These are phyloP conservation scores for Silurus asotus DNA, from an alignment of 2,113 vertebrate species.

Conservation along the genomic window DNA sequence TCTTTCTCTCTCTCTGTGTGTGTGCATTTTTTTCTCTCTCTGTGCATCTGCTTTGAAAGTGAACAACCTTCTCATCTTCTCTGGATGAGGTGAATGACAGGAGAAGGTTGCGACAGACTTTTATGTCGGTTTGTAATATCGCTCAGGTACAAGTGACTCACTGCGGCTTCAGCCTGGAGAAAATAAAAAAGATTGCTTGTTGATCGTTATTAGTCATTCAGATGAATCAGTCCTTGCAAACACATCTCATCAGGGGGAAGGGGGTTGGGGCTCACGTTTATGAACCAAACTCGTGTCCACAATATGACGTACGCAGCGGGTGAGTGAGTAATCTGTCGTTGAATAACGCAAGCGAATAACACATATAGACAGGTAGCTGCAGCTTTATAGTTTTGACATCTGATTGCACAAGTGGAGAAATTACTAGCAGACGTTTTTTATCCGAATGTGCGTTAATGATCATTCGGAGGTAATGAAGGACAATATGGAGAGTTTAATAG, in stretches of 20 bases:
- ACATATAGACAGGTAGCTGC: background rate
- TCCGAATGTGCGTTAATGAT: constrained; percentile 29
- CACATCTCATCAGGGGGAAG: background rate
- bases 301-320: background rate
- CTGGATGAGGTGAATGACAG: constrained; percentile 65
- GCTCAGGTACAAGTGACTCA: constrained; percentile 57
- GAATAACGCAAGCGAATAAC: background rate
- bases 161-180: background rate
- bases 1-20: background rate
- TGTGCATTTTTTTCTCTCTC: too few relatives aligned
- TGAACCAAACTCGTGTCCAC: background rate
- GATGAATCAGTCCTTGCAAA: background rate
- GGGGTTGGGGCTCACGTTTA: background rate
- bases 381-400: background rate
- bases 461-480: constrained; percentile 9
- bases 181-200: background rate
- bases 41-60: constrained; percentile 66
- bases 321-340: background rate
- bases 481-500: background rate
- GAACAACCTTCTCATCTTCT: constrained; percentile 64
- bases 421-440: background rate
- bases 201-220: constrained; percentile 20
- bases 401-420: background rate
- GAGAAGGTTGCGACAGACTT: constrained; percentile 66
- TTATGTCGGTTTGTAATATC: constrained; percentile 57